Conservation (phyloP, 2,797 vertebrate species). For the Gymnoscopelus braueri region DNA sequence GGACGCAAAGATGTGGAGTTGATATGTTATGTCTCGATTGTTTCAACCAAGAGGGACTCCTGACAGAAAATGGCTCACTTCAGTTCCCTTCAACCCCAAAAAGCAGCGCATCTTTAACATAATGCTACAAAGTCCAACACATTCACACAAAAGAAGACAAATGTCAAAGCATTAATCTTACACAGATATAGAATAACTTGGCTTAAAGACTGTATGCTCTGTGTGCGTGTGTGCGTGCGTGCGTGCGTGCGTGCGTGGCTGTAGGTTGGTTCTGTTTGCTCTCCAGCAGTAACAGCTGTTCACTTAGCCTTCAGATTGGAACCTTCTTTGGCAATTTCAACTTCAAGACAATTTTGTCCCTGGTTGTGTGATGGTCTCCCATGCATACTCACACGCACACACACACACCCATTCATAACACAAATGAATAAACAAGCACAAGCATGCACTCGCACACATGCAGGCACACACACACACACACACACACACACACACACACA, state of each 20-base stretch:
- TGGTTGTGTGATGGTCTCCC: not conserved
- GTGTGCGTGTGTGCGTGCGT: not conserved
- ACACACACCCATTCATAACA: not conserved
- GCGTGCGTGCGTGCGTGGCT: not conserved
- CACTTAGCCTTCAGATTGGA: slow-evolving; percentile 8
- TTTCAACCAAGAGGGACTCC: slow-evolving; percentile 20
- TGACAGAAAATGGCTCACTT: not conserved
- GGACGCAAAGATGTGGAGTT: slow-evolving; percentile 28
- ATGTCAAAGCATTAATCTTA: slow-evolving; percentile 32
- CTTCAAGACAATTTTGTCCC: not conserved
- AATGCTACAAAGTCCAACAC: slow-evolving; percentile 44
- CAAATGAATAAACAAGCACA: not conserved
- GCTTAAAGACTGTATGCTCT: slow-evolving; percentile 9
- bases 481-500: slow-evolving; percentile 15
- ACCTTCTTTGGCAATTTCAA: slow-evolving; percentile 7
- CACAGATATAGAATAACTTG: slow-evolving; percentile 23
- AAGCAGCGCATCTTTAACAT: slow-evolving; percentile 19
- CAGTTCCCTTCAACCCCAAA: slow-evolving; percentile 30
- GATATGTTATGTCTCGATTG: not conserved
- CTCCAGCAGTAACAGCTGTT: slow-evolving; percentile 4
- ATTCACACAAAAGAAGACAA: slow-evolving; percentile 43
- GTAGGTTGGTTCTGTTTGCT: not conserved
- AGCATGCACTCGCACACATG: slow-evolving; percentile 12
- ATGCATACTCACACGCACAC: not conserved
- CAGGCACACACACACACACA: slow-evolving; percentile 13